Evolutionary conservation across 2,797 vertebrate species (phyloP), one percentile per base, ranked within the genome.

Genomic region (Phalanger gymnotis): DNA sequence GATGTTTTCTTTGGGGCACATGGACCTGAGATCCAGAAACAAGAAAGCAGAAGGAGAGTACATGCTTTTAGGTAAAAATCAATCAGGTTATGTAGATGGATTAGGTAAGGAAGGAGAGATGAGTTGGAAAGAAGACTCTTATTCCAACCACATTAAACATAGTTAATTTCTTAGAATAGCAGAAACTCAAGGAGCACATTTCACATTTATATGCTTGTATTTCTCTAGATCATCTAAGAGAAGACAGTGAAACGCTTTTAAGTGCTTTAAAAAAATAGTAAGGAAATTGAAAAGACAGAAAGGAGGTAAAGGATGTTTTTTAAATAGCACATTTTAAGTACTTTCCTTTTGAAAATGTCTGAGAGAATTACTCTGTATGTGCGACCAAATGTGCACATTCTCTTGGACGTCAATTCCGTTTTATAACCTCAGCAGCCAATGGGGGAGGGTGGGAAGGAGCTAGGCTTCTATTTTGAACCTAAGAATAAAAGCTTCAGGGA

Each of bases 291-390:
- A 87, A 92, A 94, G 53, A 91, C 90, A 81, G 40, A 19, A 87
- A 92, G 73, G 89, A 51, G 56, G 57, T 57, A 55, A 3, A 92
- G 11, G 27, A 90, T 87, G 34, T 51, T 56, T 93, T 97, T 97
- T 89, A 81, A 91, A 94, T 16, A 93, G 22, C 55, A 47, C 11
- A 34, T 94, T 92, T 90, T 90, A 95, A 95, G 12, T 51, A 89
- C 0, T 95, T 92, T 93, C 87, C 30, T 94, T 96, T 95, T 91
- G 58, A 95, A 92, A 96, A 54, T 87, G 47, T 92, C 53, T 96
- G 87, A 94, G 53, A 93, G 40, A 96, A 91, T 92, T 54, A 92
- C 92, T 91, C 30, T 4, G 1, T 40, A 91, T 90, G 4, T 94
- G 19, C 25, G 93, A 52, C 27, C n/a, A 94, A 61, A 91, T 93